Base-by-base conservation (phyloP, 2,888 invertebrate species). In the Aradus depressus region DNA sequence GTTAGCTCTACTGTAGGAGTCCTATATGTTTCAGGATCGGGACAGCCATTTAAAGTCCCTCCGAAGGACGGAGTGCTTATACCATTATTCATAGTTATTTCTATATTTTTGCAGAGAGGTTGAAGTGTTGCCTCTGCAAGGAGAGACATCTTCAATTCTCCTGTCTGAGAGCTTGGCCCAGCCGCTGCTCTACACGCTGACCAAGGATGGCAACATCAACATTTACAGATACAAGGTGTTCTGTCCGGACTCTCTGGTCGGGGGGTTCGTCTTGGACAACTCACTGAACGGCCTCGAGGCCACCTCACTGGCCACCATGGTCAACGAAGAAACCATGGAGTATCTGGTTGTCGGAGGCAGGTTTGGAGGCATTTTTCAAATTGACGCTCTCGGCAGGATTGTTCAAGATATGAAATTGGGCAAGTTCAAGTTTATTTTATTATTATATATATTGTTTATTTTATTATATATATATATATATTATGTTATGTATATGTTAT, bases 291-390 rank as follows among this genome's bases (percentile, higher is more conserved):
- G 21, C 14, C 18, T 47, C 5, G 47, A 18, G n/a, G 28, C 38
- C 14, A 47, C 47, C 19, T n/a, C n/a, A n/a, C 18, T 38, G 22
- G 26, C 25, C n/a, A 6, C 16, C 14, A 35, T 38, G 12, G 37
- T 47, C 18, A 35, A 47, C 12, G 26, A 35, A 19, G 35, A 47
- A 14, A 38, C 37, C 16, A 34, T 23, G n/a, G 47, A 47, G 26
- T 47, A 47, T 47, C 19, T 47, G 19, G 47, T 38, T 5, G 8
- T 47, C 5, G 25, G 37, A 1, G 47, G 47, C 6, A 47, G 38
- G 19, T 19, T 31, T n/a, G 28, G 31, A 10, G 47, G 34, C n/a
- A 37, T 47, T 19, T 26, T 34, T 25, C 37, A 38, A 25, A 25
- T 47, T 18, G 37, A 23, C 21, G 10, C 38, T 12, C 26, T 28